Evolutionary conservation across 2,888 invertebrate species (phyloP), one percentile per base, ranked within the genome.

Genomic region (Andrena dorsata): DNA sequence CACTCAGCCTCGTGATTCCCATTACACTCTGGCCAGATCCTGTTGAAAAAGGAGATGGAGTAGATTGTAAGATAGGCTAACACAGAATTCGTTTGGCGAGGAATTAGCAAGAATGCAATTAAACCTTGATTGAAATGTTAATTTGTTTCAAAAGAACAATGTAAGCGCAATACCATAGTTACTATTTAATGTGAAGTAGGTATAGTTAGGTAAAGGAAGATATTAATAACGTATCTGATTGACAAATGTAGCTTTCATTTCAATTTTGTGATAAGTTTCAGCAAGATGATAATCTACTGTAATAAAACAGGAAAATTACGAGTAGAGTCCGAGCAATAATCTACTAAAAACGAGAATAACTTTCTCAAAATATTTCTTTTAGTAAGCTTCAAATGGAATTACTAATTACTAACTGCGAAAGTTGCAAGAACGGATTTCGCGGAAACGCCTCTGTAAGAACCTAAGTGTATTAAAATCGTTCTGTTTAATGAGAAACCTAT

Each of bases 21-120:
- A 23, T 78, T 79, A 63, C 53, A 49, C 61, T 65, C 79, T 66
- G 61, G 66, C 79, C 79, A 64, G 72, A 71, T 32, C 23, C 51
- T 16, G 53, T 20, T 28, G 5, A 4, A 47, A 26, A 47, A 20
- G 23, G 4, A 28, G 28, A 41, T 35, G 32, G 20, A 8, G 20
- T 23, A 56, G 64, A 53, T 68, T 69, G 47, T 26, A 26, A 30
- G 41, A 51, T 16, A 23, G 8, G 13, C 32, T 30, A 16, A 56
- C 64, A 28, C 58, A 23, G n/a, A 30, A 41, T 28, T 76, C 30
- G 70, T 32, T 68, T 5, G n/a, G 16, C 41, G 13, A 8, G 23
- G 23, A 30, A 28, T 56, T 56, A 23, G 26, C 4, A 23, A 26
- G 10, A 26, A 47, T 13, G n/a, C 16, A 28, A 32, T 69, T 60